phyloP scores from a whole-genome alignment of 2,888 invertebrate species.

The Papilio elwesi region DNA sequence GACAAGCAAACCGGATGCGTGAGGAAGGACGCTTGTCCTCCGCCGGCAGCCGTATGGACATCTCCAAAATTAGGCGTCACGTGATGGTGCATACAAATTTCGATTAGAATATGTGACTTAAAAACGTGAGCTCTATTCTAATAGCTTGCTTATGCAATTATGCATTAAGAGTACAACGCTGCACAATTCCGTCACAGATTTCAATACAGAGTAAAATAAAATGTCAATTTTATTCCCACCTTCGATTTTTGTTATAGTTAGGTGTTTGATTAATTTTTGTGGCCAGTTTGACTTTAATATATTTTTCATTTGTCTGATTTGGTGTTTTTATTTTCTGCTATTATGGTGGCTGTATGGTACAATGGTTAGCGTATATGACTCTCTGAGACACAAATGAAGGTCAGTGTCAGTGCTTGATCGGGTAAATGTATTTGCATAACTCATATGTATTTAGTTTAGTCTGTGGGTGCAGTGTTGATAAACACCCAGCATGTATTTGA shows the following conservation, averaged over 20 bases:
- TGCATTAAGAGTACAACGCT: no score
- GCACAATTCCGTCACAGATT: no score
- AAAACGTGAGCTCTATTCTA: conserved; percentile 32
- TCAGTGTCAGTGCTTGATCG: conserved; percentile 2
- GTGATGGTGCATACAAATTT: conserved; percentile 47
- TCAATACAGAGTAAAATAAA: no score
- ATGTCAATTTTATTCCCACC: no score
- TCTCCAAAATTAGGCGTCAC: conserved; percentile 62
- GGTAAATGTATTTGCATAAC: background rate
- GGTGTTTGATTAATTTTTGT: no score
- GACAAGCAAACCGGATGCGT: conserved; percentile 52
- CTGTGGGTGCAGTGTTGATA: background rate
- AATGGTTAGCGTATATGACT: background rate
- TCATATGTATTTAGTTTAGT: conserved; percentile 1
- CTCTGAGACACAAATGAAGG: conserved; percentile 7
- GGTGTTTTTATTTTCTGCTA: background rate
- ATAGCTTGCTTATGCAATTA: conserved; percentile 11
- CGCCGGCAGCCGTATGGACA: conserved; percentile 53
- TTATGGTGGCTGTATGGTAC: background rate
- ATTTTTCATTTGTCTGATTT: background rate
- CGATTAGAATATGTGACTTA: conserved; percentile 44
- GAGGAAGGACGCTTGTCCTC: conserved; percentile 59
- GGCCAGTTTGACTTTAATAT: no score
- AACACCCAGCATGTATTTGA: background rate
- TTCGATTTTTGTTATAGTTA: no score